Base-by-base conservation (phyloP, 2,888 invertebrate species). In the Acronicta aceris region DNA sequence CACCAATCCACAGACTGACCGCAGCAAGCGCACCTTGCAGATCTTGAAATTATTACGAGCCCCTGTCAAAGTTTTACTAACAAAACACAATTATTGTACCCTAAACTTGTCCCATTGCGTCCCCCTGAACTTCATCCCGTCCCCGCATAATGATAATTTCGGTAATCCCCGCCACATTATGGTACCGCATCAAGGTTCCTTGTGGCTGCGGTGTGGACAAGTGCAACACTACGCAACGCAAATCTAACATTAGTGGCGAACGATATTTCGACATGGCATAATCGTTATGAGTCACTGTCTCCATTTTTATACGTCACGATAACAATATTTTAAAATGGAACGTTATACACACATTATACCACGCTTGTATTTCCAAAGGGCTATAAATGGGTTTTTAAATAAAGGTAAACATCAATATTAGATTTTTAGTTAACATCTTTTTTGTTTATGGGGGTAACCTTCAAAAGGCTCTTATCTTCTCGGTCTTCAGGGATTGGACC, bases 171-270 rank as follows among this genome's bases (percentile, higher is more conserved):
- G 10, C 42, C 42, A 46, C 43, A 54, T 69, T 54, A 74, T 8
- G 15, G 45, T 13, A 15, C 53, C 57, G 46, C 58, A 67, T 54
- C 67, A 54, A 55, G 60, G 58, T 49, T 77, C 59, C 66, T 54
- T 67, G 57, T 55, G 59, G 48, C 56, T 63, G 48, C 46, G 40
- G 42, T 57, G 42, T 51, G 56, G 45, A 27, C 60, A 50, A 58
- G 57, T 52, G 52, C 50, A 47, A 47, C 43, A 49, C 27, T 48
- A 62, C 54, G 62, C 72, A 72, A 78, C 63, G 57, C 58, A 38
- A 75, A 64, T 67, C 65, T 53, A 58, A 64, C 67, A 73, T 78
- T 78, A 78, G 65, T 41, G 74, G 66, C 21, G 52, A 61, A 36
- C 43, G 25, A 58, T 59, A 63, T 76, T 70, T 74, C 74, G 47